A percentile compares a stretch with the other conserved stretches of the same genome.
phyloP scores from a whole-genome alignment of 2,888 invertebrate genomes.

The Anodontia alba region DNA sequence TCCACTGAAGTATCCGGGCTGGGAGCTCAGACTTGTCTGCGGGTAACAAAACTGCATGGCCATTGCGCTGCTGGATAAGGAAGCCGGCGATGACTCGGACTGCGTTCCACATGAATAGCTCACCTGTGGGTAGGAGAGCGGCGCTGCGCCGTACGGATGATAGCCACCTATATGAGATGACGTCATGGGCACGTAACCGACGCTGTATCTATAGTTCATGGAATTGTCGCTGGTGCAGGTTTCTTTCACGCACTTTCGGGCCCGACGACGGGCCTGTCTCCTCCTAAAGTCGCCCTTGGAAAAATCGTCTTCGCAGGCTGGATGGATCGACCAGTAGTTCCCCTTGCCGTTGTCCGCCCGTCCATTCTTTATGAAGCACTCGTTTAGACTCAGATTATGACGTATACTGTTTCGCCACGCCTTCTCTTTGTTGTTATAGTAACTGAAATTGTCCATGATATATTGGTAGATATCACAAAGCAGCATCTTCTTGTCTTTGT shows the following conservation, averaged over 20 bases:
- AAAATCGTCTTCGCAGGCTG: slow-evolving; percentile 98
- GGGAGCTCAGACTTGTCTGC: background rate
- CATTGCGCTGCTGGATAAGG: background rate
- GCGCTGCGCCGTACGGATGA: slow-evolving; percentile 46
- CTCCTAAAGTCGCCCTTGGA: slow-evolving; percentile 97
- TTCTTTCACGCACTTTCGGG: slow-evolving; percentile 67
- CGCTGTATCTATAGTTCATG: slow-evolving; percentile 41
- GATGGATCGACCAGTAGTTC: slow-evolving; percentile 99
- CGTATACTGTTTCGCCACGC: slow-evolving; percentile 83
- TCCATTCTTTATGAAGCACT: slow-evolving; percentile 82
- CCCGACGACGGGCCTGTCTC: slow-evolving; percentile 97
- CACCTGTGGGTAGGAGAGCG: slow-evolving; percentile 34
- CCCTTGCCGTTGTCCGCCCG: slow-evolving; percentile 92
- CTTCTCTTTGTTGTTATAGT: slow-evolving; percentile 79
- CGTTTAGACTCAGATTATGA: slow-evolving; percentile 82
- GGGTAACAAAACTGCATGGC: background rate
- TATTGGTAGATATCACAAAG: slow-evolving; percentile 83
- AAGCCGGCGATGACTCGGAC: background rate
- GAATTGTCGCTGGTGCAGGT: background rate
- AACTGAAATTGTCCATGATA: slow-evolving; percentile 80
- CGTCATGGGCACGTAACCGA: slow-evolving; percentile 74
- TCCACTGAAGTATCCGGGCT: background rate
- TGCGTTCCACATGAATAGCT: slow-evolving; percentile 4
- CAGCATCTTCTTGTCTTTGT: slow-evolving; percentile 77
- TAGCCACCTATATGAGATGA: slow-evolving; percentile 59